Evolutionary conservation across 2,797 vertebrate species (phyloP).

Genomic region (Anguilla obscura): DNA sequence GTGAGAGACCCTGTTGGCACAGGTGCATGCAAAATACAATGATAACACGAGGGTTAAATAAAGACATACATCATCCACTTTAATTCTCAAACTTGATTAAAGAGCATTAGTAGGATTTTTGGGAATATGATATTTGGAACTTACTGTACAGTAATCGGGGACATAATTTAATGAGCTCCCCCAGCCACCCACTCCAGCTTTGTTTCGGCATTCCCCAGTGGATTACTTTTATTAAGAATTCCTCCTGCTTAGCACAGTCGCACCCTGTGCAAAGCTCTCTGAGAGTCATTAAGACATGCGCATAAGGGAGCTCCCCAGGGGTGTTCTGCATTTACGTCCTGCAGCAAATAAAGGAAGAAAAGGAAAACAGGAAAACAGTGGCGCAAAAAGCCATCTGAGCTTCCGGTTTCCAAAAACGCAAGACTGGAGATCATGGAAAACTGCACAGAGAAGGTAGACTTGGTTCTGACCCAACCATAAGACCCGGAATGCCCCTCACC

Average conservation of each 20-base stretch:
- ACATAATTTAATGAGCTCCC: constrained; percentile 45
- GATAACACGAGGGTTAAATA: neutral
- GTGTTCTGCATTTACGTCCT: neutral
- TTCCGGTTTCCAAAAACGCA: neutral
- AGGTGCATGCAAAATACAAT: neutral
- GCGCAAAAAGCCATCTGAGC: neutral
- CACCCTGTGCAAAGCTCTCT: constrained; percentile 47
- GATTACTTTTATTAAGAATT: constrained; percentile 46
- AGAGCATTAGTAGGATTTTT: constrained; percentile 42
- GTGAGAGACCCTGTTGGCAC: too few relatives aligned
- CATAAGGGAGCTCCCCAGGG: neutral
- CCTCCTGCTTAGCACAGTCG: constrained; percentile 37
- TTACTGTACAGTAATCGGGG: constrained; percentile 49
- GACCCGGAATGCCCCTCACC: neutral
- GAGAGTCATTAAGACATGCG: constrained; percentile 40
- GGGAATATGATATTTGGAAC: constrained; percentile 47
- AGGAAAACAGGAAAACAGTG: neutral
- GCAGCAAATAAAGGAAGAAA: neutral
- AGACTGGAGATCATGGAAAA: neutral
- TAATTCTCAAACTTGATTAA: constrained; percentile 54
- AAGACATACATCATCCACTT: constrained; percentile 37
- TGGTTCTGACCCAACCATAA: neutral
- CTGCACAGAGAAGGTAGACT: neutral
- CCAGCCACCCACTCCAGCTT: constrained; percentile 46
- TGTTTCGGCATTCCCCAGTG: constrained; percentile 47